Evolutionary conservation across 2,113 vertebrate species (phyloP), one percentile per base, ranked within the genome.

Genomic region (Apistogramma diplotaenia): DNA sequence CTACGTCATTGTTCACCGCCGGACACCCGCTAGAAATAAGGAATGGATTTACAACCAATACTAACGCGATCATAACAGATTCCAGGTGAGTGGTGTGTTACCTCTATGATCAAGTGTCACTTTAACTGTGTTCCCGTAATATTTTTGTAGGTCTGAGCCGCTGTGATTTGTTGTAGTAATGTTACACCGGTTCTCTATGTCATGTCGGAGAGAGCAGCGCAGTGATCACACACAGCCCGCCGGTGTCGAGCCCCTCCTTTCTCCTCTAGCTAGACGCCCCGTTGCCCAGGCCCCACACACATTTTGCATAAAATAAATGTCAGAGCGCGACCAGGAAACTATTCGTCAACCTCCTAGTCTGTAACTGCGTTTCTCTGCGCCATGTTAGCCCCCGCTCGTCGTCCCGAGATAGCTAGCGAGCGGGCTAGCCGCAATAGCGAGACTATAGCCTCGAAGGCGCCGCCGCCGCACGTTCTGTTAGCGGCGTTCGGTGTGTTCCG

Each of bases 1-100:
- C 94, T 96, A 96, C 95, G 95, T 96, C 95, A 96, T 96, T 96
- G 95, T 96, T 96, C 95, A 94, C 94, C 95, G 95, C 93, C 95
- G 95, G 94, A 95, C 95, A 94, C 93, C 92, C 93, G 93, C 89
- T 94, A 92, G 93, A 95, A 94, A 94, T 94, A 91, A 93, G 94
- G 94, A 92, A 96, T 96, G 95, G 94, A 95, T 92, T 93, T 95
- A 94, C 88, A 92, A 92, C 77, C 81, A 83, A 71, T 92, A 93
- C 88, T 92, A 90, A 94, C 76, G 82, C 78, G 84, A 93, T 93
- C 87, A 88, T 93, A 93, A 94, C 85, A 91, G 25, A 86, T 85
- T 83, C 78, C 93, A 95, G 95, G 95, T 95, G 85, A 89, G 94
- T 82, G 65, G 2, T 9, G 40, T 25, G 16, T 62, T 78, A 43